Evolutionary conservation across 2,888 invertebrate species (phyloP).

Genomic region (Escarpia spicata): DNA sequence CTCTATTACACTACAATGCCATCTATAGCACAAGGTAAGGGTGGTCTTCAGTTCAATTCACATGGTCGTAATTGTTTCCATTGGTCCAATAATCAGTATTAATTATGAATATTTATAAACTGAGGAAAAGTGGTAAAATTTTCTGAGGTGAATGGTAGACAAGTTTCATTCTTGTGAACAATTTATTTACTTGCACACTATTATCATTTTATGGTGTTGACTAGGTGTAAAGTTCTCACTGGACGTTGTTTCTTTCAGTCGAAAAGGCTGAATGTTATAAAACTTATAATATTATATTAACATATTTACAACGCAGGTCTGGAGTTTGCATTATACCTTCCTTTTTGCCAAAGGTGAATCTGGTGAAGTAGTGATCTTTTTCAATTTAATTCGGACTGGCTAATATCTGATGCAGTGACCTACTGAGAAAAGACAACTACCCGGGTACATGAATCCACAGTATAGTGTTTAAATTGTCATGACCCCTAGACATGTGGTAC

Average conservation of each 20-base stretch:
- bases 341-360: no score
- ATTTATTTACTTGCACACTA: no score
- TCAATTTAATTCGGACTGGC: background rate
- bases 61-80: background rate
- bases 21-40: no score
- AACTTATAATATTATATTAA: no score
- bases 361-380: background rate
- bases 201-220: no score
- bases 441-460: background rate
- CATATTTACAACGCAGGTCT: no score
- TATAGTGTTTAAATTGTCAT: background rate
- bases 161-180: background rate
- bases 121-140: background rate
- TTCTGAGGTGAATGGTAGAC: background rate
- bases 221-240: no score
- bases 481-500: background rate
- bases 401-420: background rate
- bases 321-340: no score
- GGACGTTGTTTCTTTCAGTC: no score
- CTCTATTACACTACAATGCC: no score
- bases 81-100: background rate
- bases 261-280: no score
- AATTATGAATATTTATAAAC: background rate
- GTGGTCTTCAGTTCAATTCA: no score
- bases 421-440: background rate